Evolutionary conservation across 2,113 vertebrate species (phyloP).

Genomic region (Theristicus caerulescens): DNA sequence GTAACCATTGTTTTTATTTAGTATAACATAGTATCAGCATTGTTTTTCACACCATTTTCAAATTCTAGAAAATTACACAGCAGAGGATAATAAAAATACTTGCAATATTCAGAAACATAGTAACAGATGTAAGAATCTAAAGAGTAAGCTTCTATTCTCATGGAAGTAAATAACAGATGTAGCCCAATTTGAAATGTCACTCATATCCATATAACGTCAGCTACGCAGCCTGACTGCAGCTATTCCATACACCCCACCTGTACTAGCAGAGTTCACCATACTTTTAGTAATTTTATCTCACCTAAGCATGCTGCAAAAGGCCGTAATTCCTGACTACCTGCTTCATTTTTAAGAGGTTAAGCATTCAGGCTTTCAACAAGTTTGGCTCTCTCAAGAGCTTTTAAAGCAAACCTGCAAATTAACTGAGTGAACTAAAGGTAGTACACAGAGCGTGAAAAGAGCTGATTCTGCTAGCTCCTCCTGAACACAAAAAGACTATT

Average conservation of each 20-base stretch:
- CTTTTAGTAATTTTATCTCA: not conserved
- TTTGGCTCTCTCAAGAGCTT: not conserved
- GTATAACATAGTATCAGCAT: not conserved
- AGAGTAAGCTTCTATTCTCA: not conserved
- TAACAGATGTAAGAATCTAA: not conserved
- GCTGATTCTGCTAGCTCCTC: not conserved
- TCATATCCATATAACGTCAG: not conserved
- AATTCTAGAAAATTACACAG: not conserved
- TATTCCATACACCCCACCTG: not conserved
- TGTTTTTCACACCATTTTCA: not conserved
- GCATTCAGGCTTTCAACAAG: not conserved
- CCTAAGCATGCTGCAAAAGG: not conserved
- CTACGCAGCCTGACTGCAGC: not conserved
- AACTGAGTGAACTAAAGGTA: not conserved
- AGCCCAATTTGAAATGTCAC: not conserved
- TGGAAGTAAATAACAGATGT: not conserved
- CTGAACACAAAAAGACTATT: not conserved
- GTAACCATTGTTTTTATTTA: not conserved
- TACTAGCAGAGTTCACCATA: not conserved
- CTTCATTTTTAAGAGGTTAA: not conserved
- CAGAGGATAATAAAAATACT: not conserved
- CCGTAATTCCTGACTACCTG: not conserved
- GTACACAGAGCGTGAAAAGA: not conserved
- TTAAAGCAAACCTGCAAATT: not conserved
- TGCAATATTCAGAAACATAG: not conserved